Evolutionary conservation across 1,140 invertebrate genomes (phyloP), one percentile per base, ranked within the genome.

Genomic region (Achroia grisella): DNA sequence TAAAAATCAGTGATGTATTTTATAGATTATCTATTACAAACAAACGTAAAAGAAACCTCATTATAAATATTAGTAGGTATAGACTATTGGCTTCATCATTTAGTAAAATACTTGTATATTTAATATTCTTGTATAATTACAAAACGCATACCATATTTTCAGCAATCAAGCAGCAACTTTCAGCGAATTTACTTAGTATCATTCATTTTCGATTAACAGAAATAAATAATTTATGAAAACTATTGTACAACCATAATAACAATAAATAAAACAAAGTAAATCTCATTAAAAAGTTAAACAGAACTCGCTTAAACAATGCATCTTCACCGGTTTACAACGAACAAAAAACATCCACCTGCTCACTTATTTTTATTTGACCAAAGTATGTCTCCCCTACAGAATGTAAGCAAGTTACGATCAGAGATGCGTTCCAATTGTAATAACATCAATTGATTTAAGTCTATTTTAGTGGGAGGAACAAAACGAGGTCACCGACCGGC

Each of bases 371-470:
- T 51, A 58, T 70, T 62, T 57, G 44, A 41, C 50, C 36, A 53
- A 44, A 37, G 49, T 48, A 27, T 59, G 27, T 54, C 51, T 62
- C 61, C 59, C 62, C 60, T 52, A 58, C 44, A 52, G 55, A 64
- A 64, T 49, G 48, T 62, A 63, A 66, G 60, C 66, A 71, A 55
- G 56, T 72, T 76, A 69, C 63, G 66, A 72, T 60, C 65, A 71
- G 48, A 71, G 69, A 68, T 72, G 63, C 68, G 62, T 76, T 71
- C 77, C 77, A 78, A 76, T 79, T 77, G 73, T 81, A 80, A 78
- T 81, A 84, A 80, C 73, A 78, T 74, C 80, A 84, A 84, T 84
- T 81, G 77, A 84, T 80, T 81, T 78, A 84, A 80, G 60, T 63
- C 65, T 84, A 76, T 80, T 78, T 79, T 78, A 81, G 76, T 80